Evolutionary conservation across 1,140 invertebrate species (phyloP).

Genomic region (Helicoverpa zea): DNA sequence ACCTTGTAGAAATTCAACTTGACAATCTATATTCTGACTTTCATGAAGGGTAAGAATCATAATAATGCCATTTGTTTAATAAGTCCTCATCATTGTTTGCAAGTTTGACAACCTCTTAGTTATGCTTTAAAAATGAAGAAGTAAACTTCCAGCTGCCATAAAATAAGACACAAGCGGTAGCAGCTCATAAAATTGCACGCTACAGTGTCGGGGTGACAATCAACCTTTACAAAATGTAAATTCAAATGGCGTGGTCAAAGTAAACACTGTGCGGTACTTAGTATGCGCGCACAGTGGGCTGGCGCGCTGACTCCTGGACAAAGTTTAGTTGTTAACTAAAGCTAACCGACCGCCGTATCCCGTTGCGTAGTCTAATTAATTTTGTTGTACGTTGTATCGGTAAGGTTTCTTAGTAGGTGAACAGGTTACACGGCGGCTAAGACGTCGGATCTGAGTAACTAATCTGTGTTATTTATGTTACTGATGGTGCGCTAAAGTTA

Average conservation of each 20-base stretch:
- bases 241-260: constrained; percentile 11
- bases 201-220: background rate
- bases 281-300: constrained; percentile 21
- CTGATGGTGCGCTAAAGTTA: background rate
- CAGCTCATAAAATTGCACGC: background rate
- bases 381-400: constrained; percentile 13
- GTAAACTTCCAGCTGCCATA: background rate
- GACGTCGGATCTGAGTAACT: background rate
- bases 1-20: too few species aligned
- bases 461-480: background rate
- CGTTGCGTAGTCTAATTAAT: constrained; percentile 33
- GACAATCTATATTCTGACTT: too few species aligned
- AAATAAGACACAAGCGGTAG: background rate
- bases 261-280: background rate
- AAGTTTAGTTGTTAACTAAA: constrained; percentile 37
- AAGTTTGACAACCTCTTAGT: background rate
- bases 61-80: too few species aligned
- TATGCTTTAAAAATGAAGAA: background rate
- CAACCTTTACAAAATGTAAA: constrained; percentile 10
- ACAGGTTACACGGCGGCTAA: background rate
- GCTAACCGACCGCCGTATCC: constrained; percentile 16
- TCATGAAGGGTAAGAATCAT: too few species aligned
- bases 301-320: constrained; percentile 2
- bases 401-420: constrained; percentile 23
- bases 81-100: too few species aligned